Evolutionary conservation across 2,797 vertebrate genomes (phyloP).

Genomic region (Tinamus major): DNA sequence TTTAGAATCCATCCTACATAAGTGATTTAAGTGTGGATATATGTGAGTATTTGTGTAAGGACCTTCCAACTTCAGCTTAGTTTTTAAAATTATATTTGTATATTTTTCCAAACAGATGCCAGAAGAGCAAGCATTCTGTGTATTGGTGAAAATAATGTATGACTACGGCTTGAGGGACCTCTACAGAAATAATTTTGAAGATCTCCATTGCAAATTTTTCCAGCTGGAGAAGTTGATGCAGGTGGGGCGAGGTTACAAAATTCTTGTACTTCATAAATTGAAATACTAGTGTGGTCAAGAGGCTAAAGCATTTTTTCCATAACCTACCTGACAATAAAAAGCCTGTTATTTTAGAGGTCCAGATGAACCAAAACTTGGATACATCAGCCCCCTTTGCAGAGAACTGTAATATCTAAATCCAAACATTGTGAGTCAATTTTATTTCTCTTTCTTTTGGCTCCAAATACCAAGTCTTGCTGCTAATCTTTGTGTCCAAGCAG

Average conservation of each 20-base stretch:
- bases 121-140: conserved; percentile 97
- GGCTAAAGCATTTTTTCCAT: background rate
- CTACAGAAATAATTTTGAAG: conserved; percentile 98
- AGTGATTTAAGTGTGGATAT: background rate
- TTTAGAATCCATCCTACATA: background rate
- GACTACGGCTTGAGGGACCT: conserved; percentile 92
- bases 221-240: conserved; percentile 95
- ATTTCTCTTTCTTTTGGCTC: background rate
- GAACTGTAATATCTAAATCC: background rate
- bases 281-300: background rate
- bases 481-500: background rate
- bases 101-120: conserved; percentile 89
- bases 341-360: background rate
- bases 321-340: background rate
- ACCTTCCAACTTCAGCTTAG: background rate
- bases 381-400: background rate
- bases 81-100: background rate
- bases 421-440: background rate
- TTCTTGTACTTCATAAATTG: background rate
- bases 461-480: background rate
- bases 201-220: conserved; percentile 98
- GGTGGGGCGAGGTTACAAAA: conserved; percentile 79
- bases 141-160: conserved; percentile 98
- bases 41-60: background rate
- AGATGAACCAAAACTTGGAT: background rate